Evolutionary conservation across 2,888 invertebrate genomes (phyloP).

Genomic region (Trimorus sp.): DNA sequence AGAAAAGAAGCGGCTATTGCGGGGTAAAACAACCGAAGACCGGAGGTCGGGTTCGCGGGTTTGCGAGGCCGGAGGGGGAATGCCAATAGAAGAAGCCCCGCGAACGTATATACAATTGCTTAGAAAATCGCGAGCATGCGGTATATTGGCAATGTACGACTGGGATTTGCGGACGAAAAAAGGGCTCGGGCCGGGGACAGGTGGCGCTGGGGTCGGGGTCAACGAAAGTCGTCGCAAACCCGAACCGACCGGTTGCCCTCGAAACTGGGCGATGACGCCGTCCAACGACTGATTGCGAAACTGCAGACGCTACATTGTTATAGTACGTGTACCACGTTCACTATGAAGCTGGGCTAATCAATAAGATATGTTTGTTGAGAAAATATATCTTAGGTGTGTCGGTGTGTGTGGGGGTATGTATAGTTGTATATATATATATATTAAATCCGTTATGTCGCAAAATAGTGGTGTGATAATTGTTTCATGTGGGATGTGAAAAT

Average conservation of each 20-base stretch:
- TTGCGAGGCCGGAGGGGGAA: too few relatives aligned
- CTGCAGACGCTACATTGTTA: constrained; percentile 50
- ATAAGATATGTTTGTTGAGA: constrained; percentile 79
- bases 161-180: too few relatives aligned
- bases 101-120: background rate
- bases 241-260: constrained; percentile 12
- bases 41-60: too few relatives aligned
- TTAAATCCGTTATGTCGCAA: too few relatives aligned
- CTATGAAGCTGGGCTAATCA: constrained; percentile 75
- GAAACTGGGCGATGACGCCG: constrained; percentile 41
- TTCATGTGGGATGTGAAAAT: too few relatives aligned
- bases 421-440: constrained; percentile 17
- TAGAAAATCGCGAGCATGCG: background rate
- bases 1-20: too few relatives aligned
- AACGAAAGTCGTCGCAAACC: constrained; percentile 1
- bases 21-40: too few relatives aligned
- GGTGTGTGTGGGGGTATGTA: too few relatives aligned
- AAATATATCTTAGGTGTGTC: constrained; percentile 73
- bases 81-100: too few relatives aligned
- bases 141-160: constrained; percentile 2
- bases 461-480: too few relatives aligned
- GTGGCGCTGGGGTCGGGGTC: too few relatives aligned
- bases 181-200: too few relatives aligned
- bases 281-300: constrained; percentile 59
- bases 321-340: constrained; percentile 64